phyloP scores from a whole-genome alignment of 2,797 vertebrate species.

The Syngnathus acus region DNA sequence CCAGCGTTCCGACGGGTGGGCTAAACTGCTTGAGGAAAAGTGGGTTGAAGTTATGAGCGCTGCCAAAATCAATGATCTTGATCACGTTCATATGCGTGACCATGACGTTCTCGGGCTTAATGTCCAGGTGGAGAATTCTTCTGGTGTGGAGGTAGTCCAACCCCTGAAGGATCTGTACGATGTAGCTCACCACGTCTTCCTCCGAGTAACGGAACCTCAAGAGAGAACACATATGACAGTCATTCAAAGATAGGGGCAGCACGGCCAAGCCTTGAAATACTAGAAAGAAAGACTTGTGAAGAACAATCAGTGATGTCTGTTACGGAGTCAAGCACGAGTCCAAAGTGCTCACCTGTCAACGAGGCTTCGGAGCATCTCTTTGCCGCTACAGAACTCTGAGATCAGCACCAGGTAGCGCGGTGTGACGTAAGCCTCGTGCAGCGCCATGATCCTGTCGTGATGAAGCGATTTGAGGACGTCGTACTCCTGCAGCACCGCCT shows the following conservation, averaged over 20 bases:
- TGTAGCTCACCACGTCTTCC: slow-evolving; percentile 87
- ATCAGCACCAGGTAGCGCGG: slow-evolving; percentile 97
- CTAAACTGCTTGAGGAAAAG: slow-evolving; percentile 85
- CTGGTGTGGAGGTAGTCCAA: slow-evolving; percentile 88
- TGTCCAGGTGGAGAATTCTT: slow-evolving; percentile 89
- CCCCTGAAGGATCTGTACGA: slow-evolving; percentile 88
- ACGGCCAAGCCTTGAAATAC: too few species aligned
- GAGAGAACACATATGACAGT: slow-evolving; percentile 5
- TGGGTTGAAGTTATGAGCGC: slow-evolving; percentile 88
- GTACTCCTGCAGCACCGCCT: slow-evolving; percentile 86
- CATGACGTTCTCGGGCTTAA: slow-evolving; percentile 91
- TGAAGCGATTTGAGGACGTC: slow-evolving; percentile 93
- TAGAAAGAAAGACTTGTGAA: too few species aligned
- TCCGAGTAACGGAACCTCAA: slow-evolving; percentile 95
- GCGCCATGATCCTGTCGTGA: slow-evolving; percentile 87
- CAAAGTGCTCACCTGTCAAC: slow-evolving; percentile 79
- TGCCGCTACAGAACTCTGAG: slow-evolving; percentile 86
- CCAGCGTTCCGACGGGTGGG: slow-evolving; percentile 83
- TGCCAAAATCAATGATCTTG: slow-evolving; percentile 97
- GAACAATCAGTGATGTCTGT: too few species aligned
- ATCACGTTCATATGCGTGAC: slow-evolving; percentile 84
- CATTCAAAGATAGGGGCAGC: background rate
- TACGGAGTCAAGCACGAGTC: background rate
- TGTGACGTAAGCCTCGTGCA: slow-evolving; percentile 95
- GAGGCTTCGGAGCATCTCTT: slow-evolving; percentile 91